A percentile compares a stretch with the other conserved stretches of the same genome.
phyloP scores from a whole-genome alignment of 1,140 invertebrate genomes.

The Vanessa atalanta region DNA sequence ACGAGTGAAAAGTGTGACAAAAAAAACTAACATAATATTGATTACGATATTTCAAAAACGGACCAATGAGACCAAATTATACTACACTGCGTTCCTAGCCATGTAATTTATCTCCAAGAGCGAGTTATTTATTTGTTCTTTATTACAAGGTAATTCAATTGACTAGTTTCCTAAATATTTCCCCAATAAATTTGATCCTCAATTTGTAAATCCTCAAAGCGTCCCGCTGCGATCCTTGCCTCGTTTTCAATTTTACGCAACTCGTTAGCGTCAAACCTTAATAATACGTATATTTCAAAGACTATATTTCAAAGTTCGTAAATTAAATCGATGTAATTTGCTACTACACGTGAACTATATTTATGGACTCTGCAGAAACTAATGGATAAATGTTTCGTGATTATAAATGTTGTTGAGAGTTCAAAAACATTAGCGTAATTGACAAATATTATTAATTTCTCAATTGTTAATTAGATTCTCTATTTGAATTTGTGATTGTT shows the following conservation, averaged over 20 bases:
- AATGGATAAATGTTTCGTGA: too few relatives aligned
- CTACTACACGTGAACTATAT: too few relatives aligned
- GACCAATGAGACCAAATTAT: not conserved
- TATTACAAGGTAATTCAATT: slow-evolving; percentile 12
- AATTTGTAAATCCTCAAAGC: slow-evolving; percentile 21
- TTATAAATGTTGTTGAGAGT: too few relatives aligned
- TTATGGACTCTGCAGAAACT: too few relatives aligned
- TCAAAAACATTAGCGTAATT: too few relatives aligned
- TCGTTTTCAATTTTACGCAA: slow-evolving; percentile 26
- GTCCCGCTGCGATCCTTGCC: slow-evolving; percentile 23
- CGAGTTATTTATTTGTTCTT: slow-evolving; percentile 15
- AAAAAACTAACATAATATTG: too few relatives aligned
- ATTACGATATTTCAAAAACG: not conserved
- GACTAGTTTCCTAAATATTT: slow-evolving; percentile 17
- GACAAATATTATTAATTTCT: too few relatives aligned
- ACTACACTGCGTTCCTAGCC: not conserved
- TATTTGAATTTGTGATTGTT: too few relatives aligned
- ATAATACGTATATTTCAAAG: slow-evolving; percentile 7
- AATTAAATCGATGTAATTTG: not conserved
- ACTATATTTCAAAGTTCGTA: slow-evolving; percentile 6
- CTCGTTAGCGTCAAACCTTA: slow-evolving; percentile 27
- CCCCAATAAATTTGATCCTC: slow-evolving; percentile 17
- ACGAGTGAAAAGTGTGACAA: too few relatives aligned
- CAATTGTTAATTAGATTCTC: too few relatives aligned
- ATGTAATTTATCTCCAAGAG: not conserved